Conservation (phyloP, 2,113 vertebrate species). For the Carassius auratus region DNA sequence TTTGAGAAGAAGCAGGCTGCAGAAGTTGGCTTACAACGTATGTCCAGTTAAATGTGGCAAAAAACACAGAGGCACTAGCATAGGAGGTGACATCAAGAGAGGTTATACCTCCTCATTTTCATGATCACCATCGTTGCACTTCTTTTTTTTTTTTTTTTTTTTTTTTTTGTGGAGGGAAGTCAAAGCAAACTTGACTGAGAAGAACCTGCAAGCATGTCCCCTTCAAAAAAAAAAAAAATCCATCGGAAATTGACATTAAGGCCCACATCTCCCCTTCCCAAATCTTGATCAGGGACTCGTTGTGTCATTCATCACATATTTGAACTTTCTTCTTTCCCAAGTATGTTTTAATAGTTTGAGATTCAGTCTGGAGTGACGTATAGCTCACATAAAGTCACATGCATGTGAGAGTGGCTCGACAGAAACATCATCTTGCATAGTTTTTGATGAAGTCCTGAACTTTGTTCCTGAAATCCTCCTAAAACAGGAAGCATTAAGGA, state of each 20-base stretch:
- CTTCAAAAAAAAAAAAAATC: neutral
- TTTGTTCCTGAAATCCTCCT: slow-evolving; percentile 61
- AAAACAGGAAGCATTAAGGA: neutral
- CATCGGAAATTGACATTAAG: neutral
- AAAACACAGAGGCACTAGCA: slow-evolving; percentile 55
- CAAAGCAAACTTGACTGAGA: slow-evolving; percentile 13
- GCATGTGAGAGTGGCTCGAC: slow-evolving; percentile 2
- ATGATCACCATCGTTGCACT: slow-evolving; percentile 17
- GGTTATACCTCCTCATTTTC: slow-evolving; percentile 9
- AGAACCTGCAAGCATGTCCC: slow-evolving; percentile 9
- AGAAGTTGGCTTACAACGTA: slow-evolving; percentile 20
- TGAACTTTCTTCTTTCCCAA: neutral
- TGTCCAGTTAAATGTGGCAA: slow-evolving; percentile 24
- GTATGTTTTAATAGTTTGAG: slow-evolving; percentile 22
- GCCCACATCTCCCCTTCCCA: slow-evolving; percentile 4
- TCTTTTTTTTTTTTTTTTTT: neutral
- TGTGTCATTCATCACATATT: neutral
- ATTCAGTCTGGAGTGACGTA: slow-evolving; percentile 20
- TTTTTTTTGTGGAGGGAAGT: neutral
- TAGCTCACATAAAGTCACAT: slow-evolving; percentile 19
- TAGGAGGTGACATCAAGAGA: slow-evolving; percentile 34
- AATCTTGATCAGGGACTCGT: neutral
- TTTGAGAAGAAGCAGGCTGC: slow-evolving; percentile 25
- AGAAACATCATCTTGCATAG: slow-evolving; percentile 61
- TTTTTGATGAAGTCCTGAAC: slow-evolving; percentile 61